Evolutionary conservation across 2,797 vertebrate genomes (phyloP), one percentile per base, ranked within the genome.

Genomic region (Novumbra hubbsi): DNA sequence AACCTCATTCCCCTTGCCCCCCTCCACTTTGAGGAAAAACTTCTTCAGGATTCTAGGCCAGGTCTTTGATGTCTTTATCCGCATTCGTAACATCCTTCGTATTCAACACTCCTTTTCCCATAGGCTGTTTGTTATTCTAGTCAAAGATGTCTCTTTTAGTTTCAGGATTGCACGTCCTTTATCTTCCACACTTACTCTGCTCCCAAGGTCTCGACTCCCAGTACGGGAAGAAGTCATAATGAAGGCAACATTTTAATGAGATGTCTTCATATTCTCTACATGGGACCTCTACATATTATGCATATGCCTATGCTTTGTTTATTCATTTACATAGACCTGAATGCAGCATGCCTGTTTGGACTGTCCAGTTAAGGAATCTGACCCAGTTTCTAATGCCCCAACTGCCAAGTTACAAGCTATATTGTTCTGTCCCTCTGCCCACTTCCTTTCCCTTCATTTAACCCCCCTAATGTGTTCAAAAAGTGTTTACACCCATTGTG

Each of bases 81-180:
- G 62, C 80, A 83, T 86, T 87, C 76, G 73, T 75, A 74, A 72
- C 38, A 74, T 76, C 87, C 84, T 84, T 90, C 87, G 85, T 77
- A 1, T 85, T 80, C 71, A 72, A 71, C 72, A 74, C 79, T 72
- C 74, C 81, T 81, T 79, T 63, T 82, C 72, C 77, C 78, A n/a
- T 64, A 1, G 69, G 77, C 82, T 86, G 64, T 84, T 91, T 87
- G 80, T 78, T 84, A 88, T 90, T 88, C 87, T 16, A 28, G 75
- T 84, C 81, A 72, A 81, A 81, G 16, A 60, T 71, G 71, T 77
- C 74, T 74, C 68, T 80, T 32, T 32, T 78, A 60, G 79, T 71
- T 81, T 83, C 81, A 76, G 63, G 78, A 81, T 76, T 72, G 45
- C 72, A 48, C 76, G 72, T 34, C 48, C 21, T 28, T 63, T n/a